Base-by-base conservation (phyloP, 2,888 invertebrate species). In the Melanargia galathea region DNA sequence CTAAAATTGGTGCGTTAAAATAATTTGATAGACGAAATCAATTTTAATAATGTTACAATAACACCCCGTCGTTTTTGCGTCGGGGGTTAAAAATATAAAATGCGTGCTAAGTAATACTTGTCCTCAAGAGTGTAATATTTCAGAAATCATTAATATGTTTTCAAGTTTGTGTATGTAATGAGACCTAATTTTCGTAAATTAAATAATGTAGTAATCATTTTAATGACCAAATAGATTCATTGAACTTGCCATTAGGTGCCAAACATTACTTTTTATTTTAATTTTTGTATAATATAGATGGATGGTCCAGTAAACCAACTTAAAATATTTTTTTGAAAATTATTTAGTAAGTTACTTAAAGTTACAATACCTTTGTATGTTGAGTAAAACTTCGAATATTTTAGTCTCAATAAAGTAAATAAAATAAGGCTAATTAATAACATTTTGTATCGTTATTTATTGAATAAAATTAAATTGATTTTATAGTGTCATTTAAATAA, bases 301-400 rank as follows among this genome's bases (percentile, higher is more conserved):
- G 11, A n/a, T 13, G 16, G 40, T 43, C 40, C 40, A 43, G 40
- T 43, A 43, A 46, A 22, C 18, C 3, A 13, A 46, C 49, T 49
- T 49, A 26, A 26, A 49, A 49, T 48, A 48, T 49, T 49, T 49
- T 49, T 49, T 49, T 49, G 26, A 1, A 24, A 26, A 26, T 1
- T 49, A 10, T 49, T 49, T 13, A 24, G 13, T 46, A 46, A 13
- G 22, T 13, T 46, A 46, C 11, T 24, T 22, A 22, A 46, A 46
- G 35, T 35, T 35, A 11, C 11, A 35, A 35, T 13, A 35, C 13
- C 1, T 30, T 35, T 35, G 35, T 35, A 7, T 16, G 8, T 40
- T 6, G 40, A 40, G 40, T 43, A 8, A 43, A 16, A 43, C 16
- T 43, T 43, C 43, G 43, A 43, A 43, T 24, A 48, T 48, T n/a